Evolutionary conservation across 2,797 vertebrate genomes (phyloP), one percentile per base, ranked within the genome.

Genomic region (Diplodus sargus): DNA sequence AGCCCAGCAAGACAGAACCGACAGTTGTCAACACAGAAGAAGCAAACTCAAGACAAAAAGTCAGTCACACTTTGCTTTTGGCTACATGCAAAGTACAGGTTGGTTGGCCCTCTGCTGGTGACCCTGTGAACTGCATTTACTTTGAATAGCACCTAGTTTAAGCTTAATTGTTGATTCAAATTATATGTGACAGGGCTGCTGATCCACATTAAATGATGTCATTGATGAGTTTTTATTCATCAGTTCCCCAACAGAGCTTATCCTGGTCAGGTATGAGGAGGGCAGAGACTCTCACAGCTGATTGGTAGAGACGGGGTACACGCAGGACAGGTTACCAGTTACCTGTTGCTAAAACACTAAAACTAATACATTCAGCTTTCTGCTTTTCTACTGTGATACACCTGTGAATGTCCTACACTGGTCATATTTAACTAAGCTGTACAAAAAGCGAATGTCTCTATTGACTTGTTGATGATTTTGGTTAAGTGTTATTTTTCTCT

Each of bases 61-160:
- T 22, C 43, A 20, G 18, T 48, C 39, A 25, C 22, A 22, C 47
- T 53, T 52, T 74, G 25, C 34, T 43, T 10, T 39, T 22, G 42
- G 16, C 54, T 23, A 0, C 16, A 11, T 62, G 22, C 30, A 12
- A 22, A 64, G 16, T 34, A 9, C 0, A 1, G 70, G 70, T 4
- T 66, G 14, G 53, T 67, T 51, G 17, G 56, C 85, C 89, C 85
- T 63, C 91, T 92, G 70, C 84, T 90, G 91, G 90, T 68, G 76
- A 86, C 71, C 58, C 13, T 5, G 9, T 70, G 74, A 81, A 86
- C 59, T 82, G 74, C 78, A 14, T 56, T 54, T 23, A n/a, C 18
- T 51, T 54, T 63, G 4, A 45, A 45, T 34, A 34, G 30, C 30
- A 34, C 30, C 30, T 4, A 20, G 43, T 63, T 72, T 47, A 39